These are phyloP conservation scores for Brachionus rubens DNA, from an alignment of 1,140 invertebrate species.

Conservation along the genomic window DNA sequence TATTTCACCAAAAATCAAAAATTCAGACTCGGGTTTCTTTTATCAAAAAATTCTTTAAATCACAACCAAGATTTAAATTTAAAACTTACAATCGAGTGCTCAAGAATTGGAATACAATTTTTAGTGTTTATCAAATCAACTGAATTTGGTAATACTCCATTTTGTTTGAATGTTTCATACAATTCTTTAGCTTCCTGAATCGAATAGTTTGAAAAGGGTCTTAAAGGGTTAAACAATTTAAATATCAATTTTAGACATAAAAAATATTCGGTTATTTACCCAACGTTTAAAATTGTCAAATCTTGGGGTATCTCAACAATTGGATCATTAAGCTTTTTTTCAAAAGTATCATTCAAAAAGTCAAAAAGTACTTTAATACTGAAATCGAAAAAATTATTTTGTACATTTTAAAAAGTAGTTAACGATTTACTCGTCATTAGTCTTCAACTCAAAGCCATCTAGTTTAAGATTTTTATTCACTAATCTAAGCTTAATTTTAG, in stretches of 20 bases:
- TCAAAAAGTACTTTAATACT: background rate
- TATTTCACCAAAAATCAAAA: slow-evolving; percentile 3
- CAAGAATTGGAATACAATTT: slow-evolving; percentile 8
- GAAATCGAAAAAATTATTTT: too few relatives aligned
- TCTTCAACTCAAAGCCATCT: background rate
- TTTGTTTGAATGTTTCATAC: background rate
- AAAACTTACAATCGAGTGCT: background rate
- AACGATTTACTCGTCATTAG: slow-evolving; percentile 8
- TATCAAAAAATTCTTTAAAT: too few relatives aligned
- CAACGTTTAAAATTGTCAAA: slow-evolving; percentile 17
- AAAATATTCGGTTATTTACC: background rate
- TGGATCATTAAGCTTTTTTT: background rate
- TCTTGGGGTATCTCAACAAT: background rate
- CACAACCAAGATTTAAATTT: background rate
- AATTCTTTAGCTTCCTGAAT: background rate
- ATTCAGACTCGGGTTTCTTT: slow-evolving; percentile 17
- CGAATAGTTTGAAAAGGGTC: slow-evolving; percentile 6
- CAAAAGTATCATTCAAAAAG: background rate
- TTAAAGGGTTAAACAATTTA: background rate
- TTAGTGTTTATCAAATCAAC: background rate
- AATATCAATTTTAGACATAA: background rate
- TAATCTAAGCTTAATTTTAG: slow-evolving; percentile 16
- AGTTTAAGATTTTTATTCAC: background rate
- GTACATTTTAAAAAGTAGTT: background rate
- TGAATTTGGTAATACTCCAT: background rate